These are phyloP conservation scores for Selenia dentaria DNA, from an alignment of 2,888 invertebrate species.

Conservation along the genomic window DNA sequence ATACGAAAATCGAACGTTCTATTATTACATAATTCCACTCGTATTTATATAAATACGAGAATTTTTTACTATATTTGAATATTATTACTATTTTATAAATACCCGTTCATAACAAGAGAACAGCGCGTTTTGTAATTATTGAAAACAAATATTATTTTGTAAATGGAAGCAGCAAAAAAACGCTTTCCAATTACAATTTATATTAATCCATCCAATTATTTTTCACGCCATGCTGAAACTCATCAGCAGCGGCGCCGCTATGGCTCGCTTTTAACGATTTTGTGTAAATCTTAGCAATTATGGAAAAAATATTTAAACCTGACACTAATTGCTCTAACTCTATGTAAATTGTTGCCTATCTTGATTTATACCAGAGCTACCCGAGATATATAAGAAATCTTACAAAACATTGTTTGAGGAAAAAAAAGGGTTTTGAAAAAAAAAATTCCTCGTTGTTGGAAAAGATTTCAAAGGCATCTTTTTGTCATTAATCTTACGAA, in stretches of 20 bases:
- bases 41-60: no score
- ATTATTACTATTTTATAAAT: no score
- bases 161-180: no score
- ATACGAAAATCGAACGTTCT: no score
- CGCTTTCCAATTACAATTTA: no score
- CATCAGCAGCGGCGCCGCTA: not conserved
- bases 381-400: constrained; percentile 18
- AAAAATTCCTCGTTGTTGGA: constrained; percentile 15
- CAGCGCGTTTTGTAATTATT: no score
- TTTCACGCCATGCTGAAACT: not conserved
- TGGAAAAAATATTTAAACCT: constrained; percentile 42
- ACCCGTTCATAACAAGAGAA: no score
- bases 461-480: constrained; percentile 12
- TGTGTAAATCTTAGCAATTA: constrained; percentile 40
- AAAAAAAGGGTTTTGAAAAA: constrained; percentile 17
- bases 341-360: constrained; percentile 43
- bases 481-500: constrained; percentile 16
- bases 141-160: no score
- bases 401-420: constrained; percentile 13
- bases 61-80: no score
- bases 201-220: not conserved
- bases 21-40: no score
- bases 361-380: constrained; percentile 42
- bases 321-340: constrained; percentile 46
- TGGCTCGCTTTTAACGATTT: not conserved